Evolutionary conservation across 2,113 vertebrate species (phyloP).

Genomic region (Andinoacara biseriatus): DNA sequence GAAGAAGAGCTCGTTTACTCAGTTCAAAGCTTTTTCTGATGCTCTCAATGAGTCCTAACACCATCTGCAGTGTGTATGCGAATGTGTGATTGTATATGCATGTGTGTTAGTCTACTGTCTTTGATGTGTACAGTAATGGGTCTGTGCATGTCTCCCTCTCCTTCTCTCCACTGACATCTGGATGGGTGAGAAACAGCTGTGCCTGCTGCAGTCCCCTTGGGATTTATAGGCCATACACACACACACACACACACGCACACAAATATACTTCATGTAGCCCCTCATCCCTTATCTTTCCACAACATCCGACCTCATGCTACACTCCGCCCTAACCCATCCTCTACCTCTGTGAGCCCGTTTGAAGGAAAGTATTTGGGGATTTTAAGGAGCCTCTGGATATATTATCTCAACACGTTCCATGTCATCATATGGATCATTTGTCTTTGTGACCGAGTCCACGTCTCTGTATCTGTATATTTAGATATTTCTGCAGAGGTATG

Average conservation of each 20-base stretch:
- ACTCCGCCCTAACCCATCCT: neutral
- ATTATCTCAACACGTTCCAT: neutral
- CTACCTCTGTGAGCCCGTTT: neutral
- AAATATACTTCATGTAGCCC: slow-evolving; percentile 31
- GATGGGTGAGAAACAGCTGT: slow-evolving; percentile 72
- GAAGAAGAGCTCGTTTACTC: neutral
- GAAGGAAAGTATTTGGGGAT: slow-evolving; percentile 3
- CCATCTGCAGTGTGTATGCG: slow-evolving; percentile 40
- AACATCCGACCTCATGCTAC: slow-evolving; percentile 31
- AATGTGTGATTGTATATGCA: neutral
- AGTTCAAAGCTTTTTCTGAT: slow-evolving; percentile 48
- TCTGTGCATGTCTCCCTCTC: slow-evolving; percentile 59
- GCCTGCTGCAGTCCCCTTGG: slow-evolving; percentile 45
- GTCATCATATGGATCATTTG: neutral
- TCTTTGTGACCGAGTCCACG: neutral
- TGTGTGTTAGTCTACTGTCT: slow-evolving; percentile 44
- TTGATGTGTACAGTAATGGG: slow-evolving; percentile 67
- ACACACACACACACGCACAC: slow-evolving; percentile 32
- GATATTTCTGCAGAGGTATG: neutral
- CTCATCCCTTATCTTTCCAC: slow-evolving; percentile 53
- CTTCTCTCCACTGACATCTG: slow-evolving; percentile 64
- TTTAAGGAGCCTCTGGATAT: slow-evolving; percentile 15
- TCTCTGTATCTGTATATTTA: neutral
- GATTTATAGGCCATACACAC: slow-evolving; percentile 53
- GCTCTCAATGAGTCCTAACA: slow-evolving; percentile 32